Evolutionary conservation across 2,113 vertebrate genomes (phyloP).

Genomic region (Alexandromys fortis): DNA sequence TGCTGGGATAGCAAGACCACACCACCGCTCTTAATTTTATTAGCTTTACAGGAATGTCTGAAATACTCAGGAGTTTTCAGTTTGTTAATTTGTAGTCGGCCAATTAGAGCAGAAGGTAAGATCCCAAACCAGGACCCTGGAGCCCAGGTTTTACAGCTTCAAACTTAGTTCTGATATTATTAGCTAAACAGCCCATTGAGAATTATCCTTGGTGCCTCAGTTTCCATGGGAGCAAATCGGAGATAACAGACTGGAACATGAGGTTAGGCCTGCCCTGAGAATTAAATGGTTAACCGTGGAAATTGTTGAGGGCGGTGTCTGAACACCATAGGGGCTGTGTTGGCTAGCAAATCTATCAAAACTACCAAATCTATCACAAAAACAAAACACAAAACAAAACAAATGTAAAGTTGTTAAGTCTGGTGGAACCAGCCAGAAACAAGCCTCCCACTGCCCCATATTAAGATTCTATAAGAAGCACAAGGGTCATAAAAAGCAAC

Average conservation of each 20-base stretch:
- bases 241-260: neutral
- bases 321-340: neutral
- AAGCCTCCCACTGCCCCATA: neutral
- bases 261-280: neutral
- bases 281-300: neutral
- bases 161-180: neutral
- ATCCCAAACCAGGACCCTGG: neutral
- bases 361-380: neutral
- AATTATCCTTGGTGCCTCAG: neutral
- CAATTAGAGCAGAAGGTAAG: neutral
- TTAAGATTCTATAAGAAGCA: neutral
- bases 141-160: neutral
- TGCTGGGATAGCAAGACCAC: neutral
- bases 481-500: neutral
- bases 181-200: neutral
- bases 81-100: neutral
- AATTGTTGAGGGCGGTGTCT: neutral
- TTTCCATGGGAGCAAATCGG: neutral
- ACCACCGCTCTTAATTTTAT: neutral
- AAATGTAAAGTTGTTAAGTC: neutral
- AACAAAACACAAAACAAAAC: neutral
- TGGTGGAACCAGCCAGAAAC: neutral
- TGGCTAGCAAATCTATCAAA: slow-evolving; percentile 12
- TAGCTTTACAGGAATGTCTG: slow-evolving; percentile 32
- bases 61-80: neutral